Evolutionary conservation across 2,797 vertebrate species (phyloP), one percentile per base, ranked within the genome.

Genomic region (Bradypodion ventrale): DNA sequence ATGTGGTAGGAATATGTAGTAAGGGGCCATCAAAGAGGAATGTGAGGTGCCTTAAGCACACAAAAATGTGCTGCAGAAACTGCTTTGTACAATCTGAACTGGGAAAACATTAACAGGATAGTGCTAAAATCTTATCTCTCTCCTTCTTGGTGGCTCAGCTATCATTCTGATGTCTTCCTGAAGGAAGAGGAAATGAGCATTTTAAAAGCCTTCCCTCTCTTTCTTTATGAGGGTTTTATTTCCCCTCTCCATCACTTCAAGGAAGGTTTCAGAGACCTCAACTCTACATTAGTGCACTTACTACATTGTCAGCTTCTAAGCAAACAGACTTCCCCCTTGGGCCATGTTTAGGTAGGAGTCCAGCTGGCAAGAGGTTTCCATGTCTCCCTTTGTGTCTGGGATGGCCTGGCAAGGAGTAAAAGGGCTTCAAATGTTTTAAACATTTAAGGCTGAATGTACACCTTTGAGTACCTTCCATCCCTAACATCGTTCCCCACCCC

Each of bases 361-460:
- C n/a, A n/a, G 72, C 42, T 29, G 32, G 56, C 23, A 42, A 52
- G 25, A 78, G n/a, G 5, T 82, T 82, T 35, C 56, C 32, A 32
- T 12, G 29, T 29, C 21, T 69, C 42, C 56, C 80, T 72, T 87
- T 87, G 74, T 88, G 90, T 87, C 83, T 74, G 92, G 88, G 87
- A 87, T 88, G 90, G 85, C 2, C 10, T 35, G 1, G 27, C 7
- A 46, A 62, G 81, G 63, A 29, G 44, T 10, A 29, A 5, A 4
- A 13, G 12, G 56, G 40, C 89, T 87, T 85, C 83, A 85, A 89
- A 90, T 85, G 87, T 86, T 94, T 93, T 94, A 92, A 95, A 94
- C 93, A 93, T 93, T 13, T 88, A 91, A 90, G 88, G 87, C 90
- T 88, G 92, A 94, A 93, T 92, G 89, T 93, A 93, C 94, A 89